Evolutionary conservation across 2,797 vertebrate genomes (phyloP).

Genomic region (Intellagama lesueurii): DNA sequence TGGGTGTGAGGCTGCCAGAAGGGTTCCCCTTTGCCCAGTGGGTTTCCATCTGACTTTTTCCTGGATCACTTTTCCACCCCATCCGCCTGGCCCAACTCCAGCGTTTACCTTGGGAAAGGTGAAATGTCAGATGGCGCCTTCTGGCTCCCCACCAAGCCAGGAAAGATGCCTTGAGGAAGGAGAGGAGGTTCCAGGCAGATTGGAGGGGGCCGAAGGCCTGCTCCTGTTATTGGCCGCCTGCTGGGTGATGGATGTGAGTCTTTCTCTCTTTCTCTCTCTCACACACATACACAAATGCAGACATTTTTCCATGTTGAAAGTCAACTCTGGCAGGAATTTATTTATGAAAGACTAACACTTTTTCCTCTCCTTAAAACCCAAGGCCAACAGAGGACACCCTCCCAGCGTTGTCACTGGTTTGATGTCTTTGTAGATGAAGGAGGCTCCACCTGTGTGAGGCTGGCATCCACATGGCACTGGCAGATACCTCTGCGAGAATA

Average conservation of each 20-base stretch:
- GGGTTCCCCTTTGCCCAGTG: conserved; percentile 8
- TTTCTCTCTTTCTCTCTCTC: too few species aligned
- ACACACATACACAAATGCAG: not conserved
- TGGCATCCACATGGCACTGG: too few species aligned
- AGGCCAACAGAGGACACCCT: not conserved
- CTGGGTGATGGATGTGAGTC: conserved; percentile 18
- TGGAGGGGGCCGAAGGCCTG: conserved; percentile 25
- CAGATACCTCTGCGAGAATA: too few species aligned
- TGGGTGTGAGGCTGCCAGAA: not conserved
- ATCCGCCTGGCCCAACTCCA: not conserved
- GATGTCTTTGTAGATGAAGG: too few species aligned
- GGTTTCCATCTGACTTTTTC: not conserved
- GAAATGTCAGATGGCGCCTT: conserved; percentile 14
- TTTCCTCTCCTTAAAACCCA: not conserved
- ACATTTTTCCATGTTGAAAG: conserved; percentile 59
- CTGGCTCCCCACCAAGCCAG: not conserved
- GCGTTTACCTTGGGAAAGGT: not conserved
- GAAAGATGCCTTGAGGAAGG: conserved; percentile 37
- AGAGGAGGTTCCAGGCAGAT: conserved; percentile 1
- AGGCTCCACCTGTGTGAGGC: too few species aligned
- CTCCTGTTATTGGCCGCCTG: not conserved
- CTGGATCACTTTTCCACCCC: not conserved
- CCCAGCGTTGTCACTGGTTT: too few species aligned
- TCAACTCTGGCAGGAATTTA: conserved; percentile 54
- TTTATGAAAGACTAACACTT: conserved; percentile 36